phyloP scores from a whole-genome alignment of 2,888 invertebrate species.

The Leptothorax acervorum region DNA sequence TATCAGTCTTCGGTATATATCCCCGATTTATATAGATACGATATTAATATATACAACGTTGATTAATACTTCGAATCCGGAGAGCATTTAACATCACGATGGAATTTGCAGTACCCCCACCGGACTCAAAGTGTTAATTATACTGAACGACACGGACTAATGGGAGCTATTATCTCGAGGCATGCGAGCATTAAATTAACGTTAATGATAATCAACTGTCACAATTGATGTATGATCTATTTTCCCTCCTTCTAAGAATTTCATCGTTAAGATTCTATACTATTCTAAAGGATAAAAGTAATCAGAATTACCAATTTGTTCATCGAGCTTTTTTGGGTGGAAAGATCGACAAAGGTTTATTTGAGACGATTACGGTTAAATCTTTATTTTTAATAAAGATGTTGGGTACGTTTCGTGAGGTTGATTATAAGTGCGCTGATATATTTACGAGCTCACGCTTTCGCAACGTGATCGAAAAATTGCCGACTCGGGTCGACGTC shows the following conservation, averaged over 20 bases:
- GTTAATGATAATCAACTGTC: constrained; percentile 39
- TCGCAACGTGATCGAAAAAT: constrained; percentile 14
- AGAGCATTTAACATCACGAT: constrained; percentile 34
- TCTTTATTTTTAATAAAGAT: background rate
- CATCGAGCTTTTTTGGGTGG: background rate
- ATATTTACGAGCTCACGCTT: background rate
- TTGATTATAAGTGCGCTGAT: background rate
- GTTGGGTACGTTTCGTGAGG: background rate
- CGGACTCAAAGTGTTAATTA: constrained; percentile 51
- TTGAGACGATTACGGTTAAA: background rate
- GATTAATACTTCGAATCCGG: constrained; percentile 49
- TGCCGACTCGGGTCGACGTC: constrained; percentile 6
- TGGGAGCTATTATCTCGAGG: constrained; percentile 51
- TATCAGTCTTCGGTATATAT: background rate
- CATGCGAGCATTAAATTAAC: constrained; percentile 42
- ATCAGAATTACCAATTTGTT: background rate
- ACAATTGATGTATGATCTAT: background rate
- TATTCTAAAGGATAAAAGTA: too few species aligned
- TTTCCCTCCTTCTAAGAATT: background rate
- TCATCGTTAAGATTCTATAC: too few species aligned
- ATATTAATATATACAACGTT: constrained; percentile 17
- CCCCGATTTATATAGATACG: constrained; percentile 7
- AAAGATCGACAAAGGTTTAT: background rate
- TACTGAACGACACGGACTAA: constrained; percentile 45
- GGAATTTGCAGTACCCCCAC: constrained; percentile 31